A percentile compares a stretch with the other conserved stretches of the same genome.
Conservation (phyloP, 2,113 vertebrate genomes). For the Copsychus sechellarum region DNA sequence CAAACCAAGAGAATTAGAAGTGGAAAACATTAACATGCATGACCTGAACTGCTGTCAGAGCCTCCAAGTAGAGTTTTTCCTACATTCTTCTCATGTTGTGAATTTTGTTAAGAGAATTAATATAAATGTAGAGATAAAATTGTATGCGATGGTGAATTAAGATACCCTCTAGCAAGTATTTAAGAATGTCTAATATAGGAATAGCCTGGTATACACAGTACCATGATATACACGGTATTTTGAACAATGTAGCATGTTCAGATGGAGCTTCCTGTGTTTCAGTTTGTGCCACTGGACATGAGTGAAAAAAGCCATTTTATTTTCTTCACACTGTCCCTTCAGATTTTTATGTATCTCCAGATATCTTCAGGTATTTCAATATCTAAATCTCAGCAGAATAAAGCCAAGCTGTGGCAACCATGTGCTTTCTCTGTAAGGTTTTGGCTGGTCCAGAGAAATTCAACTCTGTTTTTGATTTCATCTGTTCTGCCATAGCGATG, state of each 20-base stretch:
- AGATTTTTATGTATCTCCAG: neutral
- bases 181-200: neutral
- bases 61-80: neutral
- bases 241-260: neutral
- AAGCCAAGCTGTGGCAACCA: neutral
- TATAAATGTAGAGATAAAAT: neutral
- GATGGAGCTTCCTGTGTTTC: neutral
- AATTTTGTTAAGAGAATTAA: neutral
- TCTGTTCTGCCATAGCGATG: neutral
- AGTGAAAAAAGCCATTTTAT: neutral
- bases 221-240: neutral
- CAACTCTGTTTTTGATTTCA: neutral
- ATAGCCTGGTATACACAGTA: too few relatives aligned
- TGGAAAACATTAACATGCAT: neutral
- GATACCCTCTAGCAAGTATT: neutral
- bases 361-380: neutral
- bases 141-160: neutral
- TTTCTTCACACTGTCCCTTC: neutral
- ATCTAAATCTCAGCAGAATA: neutral
- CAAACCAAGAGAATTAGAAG: neutral
- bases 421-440: neutral
- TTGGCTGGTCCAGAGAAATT: neutral
- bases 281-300: neutral
- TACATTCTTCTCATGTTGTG: neutral
- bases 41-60: neutral